A percentile compares a stretch with the other conserved stretches of the same genome.
These are phyloP conservation scores for Drosophila azteca DNA, from an alignment of 1,140 invertebrate genomes.

Conservation along the genomic window DNA sequence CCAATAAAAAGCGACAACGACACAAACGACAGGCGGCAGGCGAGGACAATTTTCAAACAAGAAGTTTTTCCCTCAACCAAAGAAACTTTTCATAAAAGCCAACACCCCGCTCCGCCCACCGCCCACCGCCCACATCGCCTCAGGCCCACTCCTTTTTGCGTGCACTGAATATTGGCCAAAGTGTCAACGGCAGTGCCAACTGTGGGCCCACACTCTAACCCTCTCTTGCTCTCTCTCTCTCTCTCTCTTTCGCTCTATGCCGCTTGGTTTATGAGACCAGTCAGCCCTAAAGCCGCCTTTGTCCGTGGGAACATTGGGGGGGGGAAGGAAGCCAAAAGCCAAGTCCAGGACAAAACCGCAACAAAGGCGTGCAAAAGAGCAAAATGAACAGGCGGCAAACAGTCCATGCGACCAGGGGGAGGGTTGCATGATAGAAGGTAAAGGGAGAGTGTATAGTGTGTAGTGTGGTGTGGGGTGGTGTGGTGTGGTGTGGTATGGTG, in stretches of 20 bases:
- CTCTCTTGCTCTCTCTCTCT: too few species aligned
- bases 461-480: neutral
- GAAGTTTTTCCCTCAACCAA: slow-evolving; percentile 49
- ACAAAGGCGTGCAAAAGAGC: slow-evolving; percentile 72
- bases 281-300: slow-evolving; percentile 25
- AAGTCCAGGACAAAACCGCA: slow-evolving; percentile 71
- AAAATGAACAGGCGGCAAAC: slow-evolving; percentile 59
- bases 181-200: slow-evolving; percentile 76
- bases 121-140: neutral
- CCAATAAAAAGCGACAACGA: slow-evolving; percentile 59
- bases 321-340: slow-evolving; percentile 44
- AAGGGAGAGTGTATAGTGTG: neutral
- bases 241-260: neutral
- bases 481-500: neutral
- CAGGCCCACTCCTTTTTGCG: slow-evolving; percentile 20
- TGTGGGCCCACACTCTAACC: slow-evolving; percentile 34
- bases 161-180: slow-evolving; percentile 75
- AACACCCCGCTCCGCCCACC: neutral
- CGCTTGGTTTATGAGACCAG: slow-evolving; percentile 61
- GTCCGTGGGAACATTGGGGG: neutral
- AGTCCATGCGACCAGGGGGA: neutral
- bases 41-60: slow-evolving; percentile 56
- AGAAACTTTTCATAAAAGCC: slow-evolving; percentile 72
- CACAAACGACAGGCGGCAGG: slow-evolving; percentile 5
- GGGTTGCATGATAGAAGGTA: neutral